Evolutionary conservation across 2,888 invertebrate species (phyloP), one percentile per base, ranked within the genome.

Genomic region (Parnassius orleans): DNA sequence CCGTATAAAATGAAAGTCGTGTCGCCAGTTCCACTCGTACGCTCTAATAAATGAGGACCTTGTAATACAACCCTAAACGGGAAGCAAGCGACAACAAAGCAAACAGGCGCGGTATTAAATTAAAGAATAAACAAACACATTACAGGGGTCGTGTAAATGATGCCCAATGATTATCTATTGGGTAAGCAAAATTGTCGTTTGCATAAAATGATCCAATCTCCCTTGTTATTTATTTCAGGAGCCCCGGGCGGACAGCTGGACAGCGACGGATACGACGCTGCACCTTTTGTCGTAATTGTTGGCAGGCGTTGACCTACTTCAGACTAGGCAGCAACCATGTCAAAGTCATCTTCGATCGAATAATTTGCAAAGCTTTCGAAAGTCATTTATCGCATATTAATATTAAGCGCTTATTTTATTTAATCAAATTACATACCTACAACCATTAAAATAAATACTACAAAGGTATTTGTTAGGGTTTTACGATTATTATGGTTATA

Each of bases 71-170:
- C 89, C 90, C 86, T 88, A 88, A 88, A 87, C 90, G 86, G 78
- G 83, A 87, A 87, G 87, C 84, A 88, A 89, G 87, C 82, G 86
- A 85, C 85, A 86, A 88, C 87, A 87, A 87, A 83, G 83, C 85
- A 89, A 87, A 89, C 88, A 87, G 86, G 84, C 86, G 84, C 77
- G 85, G 86, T 85, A 86, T 85, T 84, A 88, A 89, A 86, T 86
- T 86, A 85, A 87, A 80, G 85, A 84, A 84, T 82, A 84, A 82
- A 84, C 88, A 88, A 89, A 90, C 87, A 90, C 85, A 89, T 90
- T 89, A 87, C 84, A 86, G 83, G 86, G 78, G 78, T 74, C 80
- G 81, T 78, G 83, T 79, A 87, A 86, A 86, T 84, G 83, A 77
- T 77, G 83, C 80, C 79, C 84, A 86, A 87, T 87, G 83, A 89